These are phyloP conservation scores for Cassiopea xamachana DNA, from an alignment of 30 jellyfish, hydroid and myxozoan genomes.

Conservation along the genomic window DNA sequence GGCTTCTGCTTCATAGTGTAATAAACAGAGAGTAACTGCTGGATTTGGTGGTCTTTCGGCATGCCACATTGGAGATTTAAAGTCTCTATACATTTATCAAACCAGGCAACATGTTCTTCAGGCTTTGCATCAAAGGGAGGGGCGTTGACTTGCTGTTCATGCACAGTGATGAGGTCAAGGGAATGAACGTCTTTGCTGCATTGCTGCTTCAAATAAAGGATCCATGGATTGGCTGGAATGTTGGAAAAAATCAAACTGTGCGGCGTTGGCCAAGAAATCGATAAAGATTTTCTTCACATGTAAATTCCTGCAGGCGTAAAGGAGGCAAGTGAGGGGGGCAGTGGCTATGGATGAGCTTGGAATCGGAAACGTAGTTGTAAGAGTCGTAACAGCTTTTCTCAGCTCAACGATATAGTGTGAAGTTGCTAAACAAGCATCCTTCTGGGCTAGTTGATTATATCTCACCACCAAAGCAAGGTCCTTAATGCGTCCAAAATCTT, in stretches of 20 bases:
- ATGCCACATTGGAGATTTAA: slow-evolving; percentile 19
- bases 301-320: slow-evolving; percentile 12
- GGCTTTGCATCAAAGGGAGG: neutral
- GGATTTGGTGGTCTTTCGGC: slow-evolving; percentile 30
- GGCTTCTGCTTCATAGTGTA: slow-evolving; percentile 4
- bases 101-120: slow-evolving; percentile 2
- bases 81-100: slow-evolving; percentile 19
- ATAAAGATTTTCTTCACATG: slow-evolving; percentile 10
- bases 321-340: slow-evolving; percentile 3
- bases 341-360: neutral
- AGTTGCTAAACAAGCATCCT: too few species aligned
- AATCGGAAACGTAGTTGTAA: neutral
- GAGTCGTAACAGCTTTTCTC: neutral
- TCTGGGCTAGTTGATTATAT: too few species aligned
- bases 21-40: slow-evolving; percentile 5
- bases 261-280: slow-evolving; percentile 19
- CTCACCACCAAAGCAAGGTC: too few species aligned
- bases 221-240: slow-evolving; percentile 11
- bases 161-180: slow-evolving; percentile 18
- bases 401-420: too few species aligned
- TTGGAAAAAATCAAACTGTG: slow-evolving; percentile 22
- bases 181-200: slow-evolving; percentile 31
- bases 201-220: slow-evolving; percentile 32
- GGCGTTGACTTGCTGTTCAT: neutral
- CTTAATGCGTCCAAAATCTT: too few species aligned